Evolutionary conservation across 1,140 invertebrate species (phyloP), one percentile per base, ranked within the genome.

Genomic region (Venturia canescens): DNA sequence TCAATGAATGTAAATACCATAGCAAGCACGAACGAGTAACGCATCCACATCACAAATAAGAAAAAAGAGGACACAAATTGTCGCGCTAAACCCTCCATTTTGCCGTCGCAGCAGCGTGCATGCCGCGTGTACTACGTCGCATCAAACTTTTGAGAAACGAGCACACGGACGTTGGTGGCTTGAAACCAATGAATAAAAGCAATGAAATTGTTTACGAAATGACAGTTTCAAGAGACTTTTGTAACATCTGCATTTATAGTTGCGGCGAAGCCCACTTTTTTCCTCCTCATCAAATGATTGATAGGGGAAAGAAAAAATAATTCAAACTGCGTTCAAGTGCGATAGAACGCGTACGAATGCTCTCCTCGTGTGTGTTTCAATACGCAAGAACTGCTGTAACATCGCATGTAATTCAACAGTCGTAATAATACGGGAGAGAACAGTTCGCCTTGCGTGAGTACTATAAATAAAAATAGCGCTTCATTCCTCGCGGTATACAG

Each of bases 361-460:
- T 69, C 13, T 34, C 3, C 27, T n/a, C 1, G 18, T 16, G 15
- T 31, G n/a, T 69, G 18, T 67, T 69, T 50, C 70, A 50, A 79
- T 83, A 78, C 79, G 75, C 13, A 69, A 66, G 26, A 53, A 66
- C 31, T 66, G 44, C 50, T 69, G 29, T 69, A 18, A 53, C 74
- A 80, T 87, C 72, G 48, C 79, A 84, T 76, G 76, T 87, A 87
- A 83, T 86, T 87, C 86, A 77, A 80, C 76, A 74, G 71, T 82
- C 57, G 70, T 86, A 88, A 88, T 87, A 70, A 88, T 80, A 87
- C 82, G 83, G 79, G 15, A 76, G 18, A 50, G 72, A 60, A 18
- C 26, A n/a, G 27, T 76, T 50, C 60, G 72, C 53, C 78, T 84
- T 81, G 83, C 81, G 60, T 84, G 63, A 57, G 76, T 71, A 76